A percentile compares a stretch with the other conserved stretches of the same genome.
Conservation (phyloP, 2,888 invertebrate genomes). For the Tetragonisca angustula region DNA sequence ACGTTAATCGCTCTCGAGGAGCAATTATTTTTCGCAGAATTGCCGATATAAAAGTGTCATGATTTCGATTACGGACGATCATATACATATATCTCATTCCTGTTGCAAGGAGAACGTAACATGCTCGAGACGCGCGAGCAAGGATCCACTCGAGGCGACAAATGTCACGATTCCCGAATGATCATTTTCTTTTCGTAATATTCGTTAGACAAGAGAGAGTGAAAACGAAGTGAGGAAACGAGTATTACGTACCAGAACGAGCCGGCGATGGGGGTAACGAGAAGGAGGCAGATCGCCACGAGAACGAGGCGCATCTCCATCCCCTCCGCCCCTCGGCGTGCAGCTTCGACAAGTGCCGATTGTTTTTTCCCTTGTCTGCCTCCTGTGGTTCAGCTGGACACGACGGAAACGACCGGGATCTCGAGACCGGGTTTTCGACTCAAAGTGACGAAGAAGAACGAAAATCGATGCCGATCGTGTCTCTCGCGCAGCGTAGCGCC, state of each 20-base stretch:
- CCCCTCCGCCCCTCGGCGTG: slow-evolving; percentile 72
- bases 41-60: slow-evolving; percentile 23
- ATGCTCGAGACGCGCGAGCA: slow-evolving; percentile 6
- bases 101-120: not conserved
- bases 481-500: not conserved
- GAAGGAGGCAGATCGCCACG: slow-evolving; percentile 93
- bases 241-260: slow-evolving; percentile 94
- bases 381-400: not conserved
- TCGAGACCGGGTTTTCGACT: not conserved
- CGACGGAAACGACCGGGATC: slow-evolving; percentile 1
- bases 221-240: not conserved
- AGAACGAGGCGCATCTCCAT: slow-evolving; percentile 90
- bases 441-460: not conserved
- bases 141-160: not conserved
- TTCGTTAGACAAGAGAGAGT: not conserved
- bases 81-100: too few species aligned
- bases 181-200: not conserved
- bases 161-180: not conserved
- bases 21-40: slow-evolving; percentile 58
- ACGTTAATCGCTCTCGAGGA: slow-evolving; percentile 51
- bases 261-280: slow-evolving; percentile 94
- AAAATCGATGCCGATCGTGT: not conserved
- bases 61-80: slow-evolving; percentile 23
- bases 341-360: slow-evolving; percentile 44
- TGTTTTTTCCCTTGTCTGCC: slow-evolving; percentile 18